Conservation (phyloP, 2,113 vertebrate species). For the Tautogolabrus adspersus region DNA sequence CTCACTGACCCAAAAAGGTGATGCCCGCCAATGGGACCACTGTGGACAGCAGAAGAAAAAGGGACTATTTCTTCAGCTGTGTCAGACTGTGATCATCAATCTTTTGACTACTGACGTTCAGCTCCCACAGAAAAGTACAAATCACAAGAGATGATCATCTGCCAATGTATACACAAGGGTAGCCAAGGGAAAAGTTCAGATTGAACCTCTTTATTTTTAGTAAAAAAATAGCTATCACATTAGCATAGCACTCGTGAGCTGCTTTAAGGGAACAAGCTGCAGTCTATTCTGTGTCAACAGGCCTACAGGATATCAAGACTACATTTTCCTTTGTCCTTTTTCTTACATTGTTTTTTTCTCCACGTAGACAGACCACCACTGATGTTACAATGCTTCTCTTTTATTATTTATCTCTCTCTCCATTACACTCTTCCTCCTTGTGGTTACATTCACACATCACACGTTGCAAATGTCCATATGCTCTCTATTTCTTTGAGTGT, state of each 20-base stretch:
- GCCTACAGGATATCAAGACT: not conserved
- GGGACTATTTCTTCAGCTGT: conserved; percentile 66
- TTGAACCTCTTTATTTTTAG: conserved; percentile 28
- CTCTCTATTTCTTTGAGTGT: conserved; percentile 64
- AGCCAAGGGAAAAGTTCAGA: conserved; percentile 37
- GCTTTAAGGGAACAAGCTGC: conserved; percentile 38
- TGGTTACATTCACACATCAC: conserved; percentile 64
- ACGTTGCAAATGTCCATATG: conserved; percentile 56
- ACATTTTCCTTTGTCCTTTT: conserved; percentile 16
- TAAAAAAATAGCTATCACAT: conserved; percentile 14
- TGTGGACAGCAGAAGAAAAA: conserved; percentile 64
- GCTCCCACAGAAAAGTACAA: conserved; percentile 42
- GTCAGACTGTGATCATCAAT: conserved; percentile 45
- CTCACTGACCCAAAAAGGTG: conserved; percentile 84
- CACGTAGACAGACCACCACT: conserved; percentile 44
- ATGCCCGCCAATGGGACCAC: conserved; percentile 77
- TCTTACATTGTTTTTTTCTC: conserved; percentile 6
- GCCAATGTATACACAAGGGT: conserved; percentile 39
- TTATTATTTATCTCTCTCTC: conserved; percentile 12
- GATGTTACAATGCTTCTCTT: conserved; percentile 19
- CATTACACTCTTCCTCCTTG: conserved; percentile 27
- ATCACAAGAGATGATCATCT: conserved; percentile 41
- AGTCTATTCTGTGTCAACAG: conserved; percentile 13
- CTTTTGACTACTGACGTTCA: conserved; percentile 62
- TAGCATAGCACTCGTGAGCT: conserved; percentile 9